phyloP scores from a whole-genome alignment of 30 jellyfish, hydroid and myxozoan genomes.

The Chironex yamaguchii region DNA sequence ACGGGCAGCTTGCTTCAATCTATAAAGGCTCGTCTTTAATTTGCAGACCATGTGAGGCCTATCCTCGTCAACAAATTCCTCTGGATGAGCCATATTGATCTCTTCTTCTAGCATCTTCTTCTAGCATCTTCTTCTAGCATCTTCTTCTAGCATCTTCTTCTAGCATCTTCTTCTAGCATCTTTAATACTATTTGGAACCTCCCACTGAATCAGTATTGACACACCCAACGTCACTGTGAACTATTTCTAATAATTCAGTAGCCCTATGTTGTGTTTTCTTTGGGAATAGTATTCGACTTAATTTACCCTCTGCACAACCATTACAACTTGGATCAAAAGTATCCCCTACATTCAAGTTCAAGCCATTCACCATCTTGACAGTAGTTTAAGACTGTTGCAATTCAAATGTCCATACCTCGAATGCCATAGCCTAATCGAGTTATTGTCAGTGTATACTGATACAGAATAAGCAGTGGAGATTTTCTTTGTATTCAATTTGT shows the following conservation, averaged over 20 bases:
- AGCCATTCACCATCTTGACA: slow-evolving; percentile 31
- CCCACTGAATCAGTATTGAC: slow-evolving; percentile 57
- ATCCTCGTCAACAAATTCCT: too few species aligned
- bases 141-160: too few species aligned
- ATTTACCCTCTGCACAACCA: slow-evolving; percentile 53
- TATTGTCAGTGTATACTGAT: not conserved
- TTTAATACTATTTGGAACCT: slow-evolving; percentile 67
- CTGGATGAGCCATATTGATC: too few species aligned
- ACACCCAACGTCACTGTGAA: slow-evolving; percentile 65
- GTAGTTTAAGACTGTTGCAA: slow-evolving; percentile 44
- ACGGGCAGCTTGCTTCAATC: too few species aligned
- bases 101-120: too few species aligned
- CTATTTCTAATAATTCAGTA: slow-evolving; percentile 11
- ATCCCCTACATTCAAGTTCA: slow-evolving; percentile 7
- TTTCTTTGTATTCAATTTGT: slow-evolving; percentile 2
- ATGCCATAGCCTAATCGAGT: slow-evolving; percentile 32
- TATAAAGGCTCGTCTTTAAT: too few species aligned
- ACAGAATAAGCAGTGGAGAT: not conserved
- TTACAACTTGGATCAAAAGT: slow-evolving; percentile 6
- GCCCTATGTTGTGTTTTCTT: not conserved
- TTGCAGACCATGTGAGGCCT: too few species aligned
- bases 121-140: too few species aligned
- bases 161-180: too few species aligned
- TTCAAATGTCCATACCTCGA: slow-evolving; percentile 59
- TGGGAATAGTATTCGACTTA: slow-evolving; percentile 18